Evolutionary conservation across 2,888 invertebrate genomes (phyloP).

Genomic region (Cinara cedri): DNA sequence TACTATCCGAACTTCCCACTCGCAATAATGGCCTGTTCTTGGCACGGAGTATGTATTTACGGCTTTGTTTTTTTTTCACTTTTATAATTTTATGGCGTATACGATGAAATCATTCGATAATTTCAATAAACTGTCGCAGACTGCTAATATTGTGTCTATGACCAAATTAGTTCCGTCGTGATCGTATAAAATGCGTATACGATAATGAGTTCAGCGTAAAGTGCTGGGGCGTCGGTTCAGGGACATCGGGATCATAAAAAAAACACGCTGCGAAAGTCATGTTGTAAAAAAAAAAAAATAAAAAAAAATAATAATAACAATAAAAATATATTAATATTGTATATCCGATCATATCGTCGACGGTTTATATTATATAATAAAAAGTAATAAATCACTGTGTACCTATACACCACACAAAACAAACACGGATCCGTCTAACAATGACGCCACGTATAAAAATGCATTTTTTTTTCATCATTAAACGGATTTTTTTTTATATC

Average conservation of each 20-base stretch:
- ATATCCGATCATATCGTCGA: background rate
- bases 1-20: no score
- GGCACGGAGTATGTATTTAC: no score
- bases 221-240: background rate
- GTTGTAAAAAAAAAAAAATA: background rate
- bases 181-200: background rate
- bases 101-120: background rate
- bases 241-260: conserved; percentile 19
- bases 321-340: no score
- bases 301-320: background rate
- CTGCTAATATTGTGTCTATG: background rate
- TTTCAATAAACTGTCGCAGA: background rate
- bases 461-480: background rate
- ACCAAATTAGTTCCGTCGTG: background rate
- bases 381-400: conserved; percentile 3
- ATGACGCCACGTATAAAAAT: no score
- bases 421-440: background rate
- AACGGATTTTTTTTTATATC: background rate
- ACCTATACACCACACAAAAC: background rate
- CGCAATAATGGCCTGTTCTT: no score
- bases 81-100: background rate
- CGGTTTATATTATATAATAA: background rate
- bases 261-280: background rate
- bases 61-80: background rate
- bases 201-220: background rate